Evolutionary conservation across 2,888 invertebrate genomes (phyloP).

Genomic region (Xanthorhoe spadicearia): DNA sequence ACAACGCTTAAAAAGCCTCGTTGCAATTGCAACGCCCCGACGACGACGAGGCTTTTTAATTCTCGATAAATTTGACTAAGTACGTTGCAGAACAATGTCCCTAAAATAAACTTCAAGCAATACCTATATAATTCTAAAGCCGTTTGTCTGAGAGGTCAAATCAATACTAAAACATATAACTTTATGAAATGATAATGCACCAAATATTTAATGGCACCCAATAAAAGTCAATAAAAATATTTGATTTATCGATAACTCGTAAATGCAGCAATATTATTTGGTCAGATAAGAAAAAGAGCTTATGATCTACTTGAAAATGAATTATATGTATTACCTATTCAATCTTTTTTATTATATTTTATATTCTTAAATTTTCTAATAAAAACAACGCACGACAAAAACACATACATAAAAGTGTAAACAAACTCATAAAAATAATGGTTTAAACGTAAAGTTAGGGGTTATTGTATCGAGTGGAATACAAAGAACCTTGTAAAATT

Average conservation of each 20-base stretch:
- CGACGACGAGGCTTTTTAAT: slow-evolving; percentile 16
- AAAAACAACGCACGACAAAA: not conserved
- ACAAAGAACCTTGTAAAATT: slow-evolving; percentile 8
- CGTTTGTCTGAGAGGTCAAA: not conserved
- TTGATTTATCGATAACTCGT: slow-evolving; percentile 8
- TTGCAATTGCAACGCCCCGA: too few species aligned
- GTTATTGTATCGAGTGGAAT: not conserved
- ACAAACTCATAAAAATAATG: not conserved
- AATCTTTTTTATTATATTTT: not conserved
- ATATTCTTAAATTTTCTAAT: not conserved
- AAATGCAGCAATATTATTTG: not conserved
- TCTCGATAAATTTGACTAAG: slow-evolving; percentile 7
- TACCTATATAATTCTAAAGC: not conserved
- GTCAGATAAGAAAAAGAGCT: not conserved
- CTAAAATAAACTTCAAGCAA: not conserved
- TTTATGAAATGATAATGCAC: slow-evolving; percentile 9
- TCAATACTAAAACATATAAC: not conserved
- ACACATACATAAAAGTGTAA: not conserved
- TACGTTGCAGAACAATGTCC: not conserved
- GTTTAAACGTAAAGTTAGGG: not conserved
- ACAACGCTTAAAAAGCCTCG: too few species aligned
- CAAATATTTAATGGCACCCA: slow-evolving; percentile 4
- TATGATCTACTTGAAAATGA: too few species aligned
- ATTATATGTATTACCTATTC: not conserved
- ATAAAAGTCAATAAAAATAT: not conserved